Base-by-base conservation (phyloP, 2,797 vertebrate genomes). In the Enteromius anoplus region DNA sequence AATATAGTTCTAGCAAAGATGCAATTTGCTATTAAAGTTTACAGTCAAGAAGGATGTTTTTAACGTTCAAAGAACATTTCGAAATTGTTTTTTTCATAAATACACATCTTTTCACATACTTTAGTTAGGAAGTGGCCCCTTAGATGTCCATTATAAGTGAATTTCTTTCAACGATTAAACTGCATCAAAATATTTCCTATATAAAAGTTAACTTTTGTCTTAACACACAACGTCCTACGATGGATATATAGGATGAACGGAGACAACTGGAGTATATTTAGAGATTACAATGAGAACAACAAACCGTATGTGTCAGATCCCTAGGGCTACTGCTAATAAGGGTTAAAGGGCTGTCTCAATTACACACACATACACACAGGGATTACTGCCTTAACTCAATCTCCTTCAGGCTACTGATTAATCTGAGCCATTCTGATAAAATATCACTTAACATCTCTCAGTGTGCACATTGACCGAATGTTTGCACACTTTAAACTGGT, bases 311-410 rank as follows among this genome's bases (percentile, higher is more conserved):
- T 86, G 86, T 89, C 90, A 92, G 87, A 86, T 86, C 88, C 85
- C 83, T 55, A 73, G 82, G 86, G 89, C 89, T 90, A 87, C 88
- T 86, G 89, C 88, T 83, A 86, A 89, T 91, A 82, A 85, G 88
- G 90, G 87, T 89, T 91, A 91, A 86, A 92, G 87, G 86, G 84
- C 85, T 86, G 84, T 82, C 78, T 91, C 87, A 89, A 87, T 90
- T 84, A 87, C 78, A 88, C 78, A 78, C 84, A 85, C 86, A 82
- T 78, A 85, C 77, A 86, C 84, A 84, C 83, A 87, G 84, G 80
- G 85, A 88, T 87, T 87, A 83, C 82, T 34, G 80, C 84, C 60
- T 87, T 85, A 82, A 72, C 80, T 83, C 77, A 80, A 72, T 82
- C 78, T 75, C 84, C 81, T 84, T 65, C 82, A 83, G 85, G 82